Conservation (phyloP, 92 coral and sea anemone genomes). For the Zoanthus sansibaricus region DNA sequence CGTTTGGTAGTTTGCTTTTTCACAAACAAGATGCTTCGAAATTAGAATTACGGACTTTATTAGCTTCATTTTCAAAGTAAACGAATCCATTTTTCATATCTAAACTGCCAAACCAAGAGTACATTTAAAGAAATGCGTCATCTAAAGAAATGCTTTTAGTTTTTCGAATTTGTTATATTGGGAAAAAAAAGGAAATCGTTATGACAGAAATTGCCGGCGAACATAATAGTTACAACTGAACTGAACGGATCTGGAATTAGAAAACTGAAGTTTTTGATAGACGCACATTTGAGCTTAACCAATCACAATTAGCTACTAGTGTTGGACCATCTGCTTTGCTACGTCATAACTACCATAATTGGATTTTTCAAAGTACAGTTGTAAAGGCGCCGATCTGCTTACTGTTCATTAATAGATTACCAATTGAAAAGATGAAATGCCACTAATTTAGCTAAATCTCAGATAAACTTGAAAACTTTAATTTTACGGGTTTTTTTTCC, state of each 20-base stretch:
- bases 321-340: not conserved
- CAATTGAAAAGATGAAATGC: conserved; percentile 2
- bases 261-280: conserved; percentile 4
- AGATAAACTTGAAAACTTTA: conserved; percentile 20
- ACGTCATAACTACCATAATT: conserved; percentile 17
- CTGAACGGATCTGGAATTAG: conserved; percentile 26
- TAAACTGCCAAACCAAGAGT: not conserved
- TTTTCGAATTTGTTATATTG: not conserved
- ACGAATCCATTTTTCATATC: not conserved
- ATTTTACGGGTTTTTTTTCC: not conserved
- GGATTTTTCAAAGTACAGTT: conserved; percentile 32
- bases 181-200: not conserved
- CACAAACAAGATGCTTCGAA: not conserved
- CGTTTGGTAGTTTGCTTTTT: not conserved
- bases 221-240: conserved; percentile 27
- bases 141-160: not conserved
- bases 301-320: not conserved
- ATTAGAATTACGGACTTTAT: not conserved
- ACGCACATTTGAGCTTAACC: conserved; percentile 13
- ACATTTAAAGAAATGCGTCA: not conserved
- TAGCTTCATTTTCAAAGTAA: not conserved
- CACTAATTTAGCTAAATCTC: conserved; percentile 19
- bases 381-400: conserved; percentile 21
- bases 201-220: not conserved
- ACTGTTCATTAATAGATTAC: conserved; percentile 4